Conservation (phyloP, 2,113 vertebrate genomes). For the Myotis yumanensis region DNA sequence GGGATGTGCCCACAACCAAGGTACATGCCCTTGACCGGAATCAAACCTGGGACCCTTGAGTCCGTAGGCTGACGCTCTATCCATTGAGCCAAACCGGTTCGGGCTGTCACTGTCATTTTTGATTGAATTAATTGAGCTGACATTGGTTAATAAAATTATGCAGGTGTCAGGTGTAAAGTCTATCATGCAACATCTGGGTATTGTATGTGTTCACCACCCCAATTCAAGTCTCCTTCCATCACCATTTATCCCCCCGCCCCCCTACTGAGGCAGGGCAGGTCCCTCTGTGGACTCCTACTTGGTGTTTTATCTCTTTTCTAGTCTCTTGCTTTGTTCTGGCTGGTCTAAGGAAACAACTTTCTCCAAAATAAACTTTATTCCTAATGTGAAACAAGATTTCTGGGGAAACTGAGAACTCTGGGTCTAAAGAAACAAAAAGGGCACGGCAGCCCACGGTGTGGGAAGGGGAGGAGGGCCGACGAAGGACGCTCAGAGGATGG, state of each 20-base stretch:
- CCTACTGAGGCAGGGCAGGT: background rate
- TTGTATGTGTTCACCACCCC: background rate
- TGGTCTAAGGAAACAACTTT: slow-evolving; percentile 21
- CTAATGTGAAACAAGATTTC: slow-evolving; percentile 29
- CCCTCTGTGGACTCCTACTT: background rate
- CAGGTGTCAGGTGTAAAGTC: background rate
- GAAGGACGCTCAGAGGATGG: slow-evolving; percentile 76
- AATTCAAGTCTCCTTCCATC: background rate
- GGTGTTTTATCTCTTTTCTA: background rate
- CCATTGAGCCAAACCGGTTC: no score
- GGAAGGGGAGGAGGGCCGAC: background rate
- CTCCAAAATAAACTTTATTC: slow-evolving; percentile 69
- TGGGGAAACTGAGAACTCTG: slow-evolving; percentile 8
- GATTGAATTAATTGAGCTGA: background rate
- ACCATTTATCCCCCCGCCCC: background rate
- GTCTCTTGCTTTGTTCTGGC: background rate
- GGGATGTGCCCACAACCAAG: no score
- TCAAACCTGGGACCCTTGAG: no score
- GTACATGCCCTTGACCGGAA: no score
- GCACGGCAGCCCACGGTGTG: background rate
- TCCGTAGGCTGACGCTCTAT: no score
- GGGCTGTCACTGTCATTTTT: background rate
- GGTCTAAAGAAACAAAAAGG: background rate
- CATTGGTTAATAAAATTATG: background rate
- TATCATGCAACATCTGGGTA: background rate